phyloP scores from a whole-genome alignment of 2,113 vertebrate species.

The Podilymbus podiceps region DNA sequence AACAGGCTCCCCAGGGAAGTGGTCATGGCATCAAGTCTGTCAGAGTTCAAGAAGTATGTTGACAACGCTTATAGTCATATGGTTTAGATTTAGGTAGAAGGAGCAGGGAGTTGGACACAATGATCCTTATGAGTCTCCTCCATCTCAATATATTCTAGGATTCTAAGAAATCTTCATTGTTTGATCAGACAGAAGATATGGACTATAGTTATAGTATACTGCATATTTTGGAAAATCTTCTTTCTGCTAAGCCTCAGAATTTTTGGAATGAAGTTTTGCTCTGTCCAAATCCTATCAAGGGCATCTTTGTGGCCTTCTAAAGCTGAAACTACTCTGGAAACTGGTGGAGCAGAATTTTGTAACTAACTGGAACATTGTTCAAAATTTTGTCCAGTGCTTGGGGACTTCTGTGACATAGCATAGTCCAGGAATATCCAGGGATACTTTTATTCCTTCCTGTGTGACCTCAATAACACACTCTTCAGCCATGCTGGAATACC shows the following conservation, averaged over 20 bases:
- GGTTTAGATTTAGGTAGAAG: background rate
- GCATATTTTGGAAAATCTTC: background rate
- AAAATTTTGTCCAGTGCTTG: background rate
- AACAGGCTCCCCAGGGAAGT: background rate
- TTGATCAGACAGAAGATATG: background rate
- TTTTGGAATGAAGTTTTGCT: background rate
- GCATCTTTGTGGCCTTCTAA: background rate
- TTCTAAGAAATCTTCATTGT: background rate
- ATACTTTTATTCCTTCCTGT: background rate
- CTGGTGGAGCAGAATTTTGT: background rate
- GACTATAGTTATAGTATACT: background rate
- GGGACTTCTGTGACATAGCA: background rate
- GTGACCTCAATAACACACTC: background rate
- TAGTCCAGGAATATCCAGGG: background rate
- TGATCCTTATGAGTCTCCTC: background rate
- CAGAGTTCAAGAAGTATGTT: background rate
- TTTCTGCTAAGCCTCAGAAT: background rate
- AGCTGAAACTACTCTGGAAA: background rate
- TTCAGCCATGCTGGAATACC: background rate
- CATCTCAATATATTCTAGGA: background rate
- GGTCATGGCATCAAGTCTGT: background rate
- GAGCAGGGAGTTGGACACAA: background rate
- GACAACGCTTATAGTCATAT: accelerated
- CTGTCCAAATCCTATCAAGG: background rate
- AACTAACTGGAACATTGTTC: background rate